A percentile compares a stretch with the other conserved stretches of the same genome.
phyloP scores from a whole-genome alignment of 1,140 invertebrate genomes.

The Zeugodacus cucurbitae region DNA sequence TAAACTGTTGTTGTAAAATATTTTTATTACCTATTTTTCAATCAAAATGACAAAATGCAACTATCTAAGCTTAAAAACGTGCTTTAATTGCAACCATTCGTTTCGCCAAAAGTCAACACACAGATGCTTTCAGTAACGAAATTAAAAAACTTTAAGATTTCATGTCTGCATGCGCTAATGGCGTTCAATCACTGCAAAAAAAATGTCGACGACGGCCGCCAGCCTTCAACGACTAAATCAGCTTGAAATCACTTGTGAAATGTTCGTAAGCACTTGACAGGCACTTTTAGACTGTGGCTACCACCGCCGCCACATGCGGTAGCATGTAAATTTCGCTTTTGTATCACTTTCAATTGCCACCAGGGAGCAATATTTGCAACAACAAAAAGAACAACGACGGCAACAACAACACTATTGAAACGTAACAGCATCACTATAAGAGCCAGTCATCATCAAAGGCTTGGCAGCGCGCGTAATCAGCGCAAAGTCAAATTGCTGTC shows the following conservation, averaged over 20 bases:
- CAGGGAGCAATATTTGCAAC: conserved; percentile 24
- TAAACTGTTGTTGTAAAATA: no score
- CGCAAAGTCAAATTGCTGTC: conserved; percentile 34
- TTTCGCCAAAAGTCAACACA: no score
- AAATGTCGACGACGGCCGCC: neutral
- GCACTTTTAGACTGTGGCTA: neutral
- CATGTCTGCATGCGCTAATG: neutral
- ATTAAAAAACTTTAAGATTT: no score
- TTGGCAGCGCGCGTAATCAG: neutral
- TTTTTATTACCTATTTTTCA: no score
- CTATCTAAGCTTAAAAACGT: no score
- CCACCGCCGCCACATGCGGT: neutral
- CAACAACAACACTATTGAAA: neutral
- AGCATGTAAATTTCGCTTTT: neutral
- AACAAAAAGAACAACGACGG: neutral
- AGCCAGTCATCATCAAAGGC: neutral
- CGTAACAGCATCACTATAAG: conserved; percentile 16
- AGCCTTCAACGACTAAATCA: neutral
- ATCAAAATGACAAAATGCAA: no score
- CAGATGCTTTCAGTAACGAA: no score
- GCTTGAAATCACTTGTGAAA: conserved; percentile 15
- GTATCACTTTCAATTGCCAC: conserved; percentile 34
- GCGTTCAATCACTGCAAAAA: neutral
- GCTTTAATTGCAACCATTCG: no score
- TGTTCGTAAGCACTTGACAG: conserved; percentile 10